A percentile compares a stretch with the other conserved stretches of the same genome.
Conservation (phyloP, 1,140 invertebrate species). For the Diprion similis region DNA sequence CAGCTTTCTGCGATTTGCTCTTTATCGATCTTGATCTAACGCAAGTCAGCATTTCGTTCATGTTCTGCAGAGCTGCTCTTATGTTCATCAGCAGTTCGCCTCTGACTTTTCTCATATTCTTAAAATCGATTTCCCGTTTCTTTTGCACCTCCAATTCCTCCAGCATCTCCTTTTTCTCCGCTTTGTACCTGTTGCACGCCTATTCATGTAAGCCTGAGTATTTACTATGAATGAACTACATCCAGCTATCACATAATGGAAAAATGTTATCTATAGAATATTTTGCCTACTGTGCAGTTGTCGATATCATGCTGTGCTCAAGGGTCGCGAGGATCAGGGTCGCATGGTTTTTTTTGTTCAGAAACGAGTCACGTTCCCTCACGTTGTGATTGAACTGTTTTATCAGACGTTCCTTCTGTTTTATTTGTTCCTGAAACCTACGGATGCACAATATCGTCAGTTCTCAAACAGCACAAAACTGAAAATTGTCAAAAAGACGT, state of each 20-base stretch:
- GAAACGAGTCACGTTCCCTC: slow-evolving; percentile 59
- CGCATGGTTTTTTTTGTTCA: slow-evolving; percentile 65
- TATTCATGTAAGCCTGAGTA: background rate
- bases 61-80: slow-evolving; percentile 47
- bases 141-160: slow-evolving; percentile 57
- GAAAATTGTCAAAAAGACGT: slow-evolving; percentile 25
- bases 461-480: background rate
- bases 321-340: slow-evolving; percentile 61
- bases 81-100: slow-evolving; percentile 49
- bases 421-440: slow-evolving; percentile 66
- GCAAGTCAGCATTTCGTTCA: slow-evolving; percentile 45
- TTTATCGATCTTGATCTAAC: slow-evolving; percentile 24
- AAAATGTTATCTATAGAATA: background rate
- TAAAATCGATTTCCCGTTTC: slow-evolving; percentile 51
- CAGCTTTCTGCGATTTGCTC: background rate
- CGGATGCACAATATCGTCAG: slow-evolving; percentile 5
- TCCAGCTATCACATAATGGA: background rate
- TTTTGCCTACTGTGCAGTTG: slow-evolving; percentile 56
- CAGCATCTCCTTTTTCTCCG: slow-evolving; percentile 57
- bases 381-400: slow-evolving; percentile 60
- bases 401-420: slow-evolving; percentile 61
- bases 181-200: slow-evolving; percentile 55
- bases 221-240: background rate
- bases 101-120: slow-evolving; percentile 36
- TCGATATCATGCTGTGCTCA: slow-evolving; percentile 65